A percentile compares a stretch with the other conserved stretches of the same genome.
Evolutionary conservation across 2,888 invertebrate genomes (phyloP).

Genomic region (Chalcis sispes): DNA sequence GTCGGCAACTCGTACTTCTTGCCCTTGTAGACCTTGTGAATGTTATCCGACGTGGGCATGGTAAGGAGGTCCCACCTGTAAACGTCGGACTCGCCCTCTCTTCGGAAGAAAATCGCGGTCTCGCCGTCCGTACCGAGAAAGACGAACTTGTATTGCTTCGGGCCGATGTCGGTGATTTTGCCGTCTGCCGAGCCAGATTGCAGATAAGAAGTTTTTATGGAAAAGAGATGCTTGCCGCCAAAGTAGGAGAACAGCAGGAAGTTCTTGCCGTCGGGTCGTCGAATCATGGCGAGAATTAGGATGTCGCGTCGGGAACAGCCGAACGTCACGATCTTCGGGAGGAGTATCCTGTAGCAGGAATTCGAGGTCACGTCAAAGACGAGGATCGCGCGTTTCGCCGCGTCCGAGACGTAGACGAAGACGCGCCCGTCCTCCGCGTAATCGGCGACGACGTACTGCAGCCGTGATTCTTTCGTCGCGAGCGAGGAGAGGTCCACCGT

Average conservation of each 20-base stretch:
- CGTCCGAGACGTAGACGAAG: slow-evolving; percentile 82
- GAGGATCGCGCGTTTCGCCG: slow-evolving; percentile 80
- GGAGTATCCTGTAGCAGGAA: slow-evolving; percentile 78
- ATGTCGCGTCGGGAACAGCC: slow-evolving; percentile 76
- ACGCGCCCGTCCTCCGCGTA: slow-evolving; percentile 80
- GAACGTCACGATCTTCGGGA: slow-evolving; percentile 78
- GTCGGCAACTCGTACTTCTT: slow-evolving; percentile 78
- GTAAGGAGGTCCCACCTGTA: slow-evolving; percentile 80
- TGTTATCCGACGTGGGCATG: slow-evolving; percentile 75
- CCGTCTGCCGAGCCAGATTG: slow-evolving; percentile 79
- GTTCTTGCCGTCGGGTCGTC: slow-evolving; percentile 79
- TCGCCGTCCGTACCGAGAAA: slow-evolving; percentile 82
- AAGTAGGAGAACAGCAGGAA: slow-evolving; percentile 82
- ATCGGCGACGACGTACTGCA: slow-evolving; percentile 85
- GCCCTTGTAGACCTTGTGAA: slow-evolving; percentile 78
- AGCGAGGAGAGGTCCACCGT: slow-evolving; percentile 79
- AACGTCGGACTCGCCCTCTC: slow-evolving; percentile 79
- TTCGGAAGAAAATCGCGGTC: slow-evolving; percentile 80
- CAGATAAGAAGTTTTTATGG: slow-evolving; percentile 81
- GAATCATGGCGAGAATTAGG: slow-evolving; percentile 82
- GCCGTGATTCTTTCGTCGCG: slow-evolving; percentile 77
- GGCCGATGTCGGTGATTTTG: slow-evolving; percentile 78
- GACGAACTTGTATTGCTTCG: slow-evolving; percentile 79
- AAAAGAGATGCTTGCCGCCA: slow-evolving; percentile 80
- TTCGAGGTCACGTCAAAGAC: slow-evolving; percentile 77